Evolutionary conservation across 2,113 vertebrate genomes (phyloP).

Genomic region (Dromiciops gliroides): DNA sequence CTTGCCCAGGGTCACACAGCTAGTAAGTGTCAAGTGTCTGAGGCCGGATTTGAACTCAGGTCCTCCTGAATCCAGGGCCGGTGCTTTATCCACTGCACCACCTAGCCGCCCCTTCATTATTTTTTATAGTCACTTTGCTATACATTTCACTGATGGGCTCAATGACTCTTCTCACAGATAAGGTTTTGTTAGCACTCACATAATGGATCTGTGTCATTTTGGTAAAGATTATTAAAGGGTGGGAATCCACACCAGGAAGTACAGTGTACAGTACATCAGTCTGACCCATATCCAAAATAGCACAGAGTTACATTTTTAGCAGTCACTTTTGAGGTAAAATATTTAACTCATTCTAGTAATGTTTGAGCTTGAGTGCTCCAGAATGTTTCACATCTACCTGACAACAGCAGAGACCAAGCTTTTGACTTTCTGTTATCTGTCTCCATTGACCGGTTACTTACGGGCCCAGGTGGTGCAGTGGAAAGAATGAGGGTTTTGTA

Average conservation of each 20-base stretch:
- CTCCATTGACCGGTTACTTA: neutral
- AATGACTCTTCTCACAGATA: neutral
- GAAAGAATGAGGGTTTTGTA: neutral
- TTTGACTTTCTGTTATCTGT: slow-evolving; percentile 6
- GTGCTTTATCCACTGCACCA: too few relatives aligned
- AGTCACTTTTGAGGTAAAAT: neutral
- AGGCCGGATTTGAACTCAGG: too few relatives aligned
- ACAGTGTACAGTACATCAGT: neutral
- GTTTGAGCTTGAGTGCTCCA: slow-evolving; percentile 17
- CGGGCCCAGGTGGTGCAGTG: neutral
- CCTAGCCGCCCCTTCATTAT: neutral
- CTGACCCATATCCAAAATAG: slow-evolving; percentile 11
- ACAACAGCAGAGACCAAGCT: slow-evolving; percentile 22
- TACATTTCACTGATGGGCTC: neutral
- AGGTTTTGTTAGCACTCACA: slow-evolving; percentile 13
- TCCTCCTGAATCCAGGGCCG: too few relatives aligned
- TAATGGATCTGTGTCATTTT: slow-evolving; percentile 19
- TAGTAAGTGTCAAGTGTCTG: too few relatives aligned
- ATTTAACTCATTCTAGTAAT: neutral
- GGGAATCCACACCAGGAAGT: neutral
- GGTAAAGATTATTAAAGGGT: slow-evolving; percentile 12
- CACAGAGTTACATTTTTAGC: neutral
- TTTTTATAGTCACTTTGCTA: neutral
- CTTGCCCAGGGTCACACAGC: too few relatives aligned
- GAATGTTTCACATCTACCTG: neutral